Base-by-base conservation (phyloP, 2,797 vertebrate species). In the Hydrolagus colliei region DNA sequence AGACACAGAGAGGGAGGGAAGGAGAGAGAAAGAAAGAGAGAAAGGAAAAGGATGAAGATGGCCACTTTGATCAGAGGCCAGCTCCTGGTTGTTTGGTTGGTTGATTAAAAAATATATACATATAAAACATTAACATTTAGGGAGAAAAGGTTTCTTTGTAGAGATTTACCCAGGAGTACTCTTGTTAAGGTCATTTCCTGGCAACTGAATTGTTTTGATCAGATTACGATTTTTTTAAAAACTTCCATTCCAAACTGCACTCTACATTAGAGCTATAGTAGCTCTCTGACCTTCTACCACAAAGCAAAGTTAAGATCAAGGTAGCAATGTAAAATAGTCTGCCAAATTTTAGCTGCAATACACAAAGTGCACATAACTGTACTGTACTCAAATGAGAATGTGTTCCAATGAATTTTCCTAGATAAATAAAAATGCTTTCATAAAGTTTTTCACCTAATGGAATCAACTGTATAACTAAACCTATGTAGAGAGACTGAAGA, bases 391-490 rank as follows among this genome's bases (percentile, higher is more conserved):
- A 84, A 71, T 41, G 78, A 12, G 63, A 84, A 18, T 27, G 27
- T 71, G 63, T 84, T 84, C 79, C 79, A 68, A 63, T 41, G 79
- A 84, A 84, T 35, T 20, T 71, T 84, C 52, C 79, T 84, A 84
- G 27, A 27, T 35, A 71, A 77, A 84, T 82, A 82, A 82, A 52
- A 52, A 52, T 52, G 41, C 41, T 52, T 52, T 52, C 2, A 52
- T 52, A 52, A 52, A 52, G 41, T 52, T 52, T 52, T 52, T 52
- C 41, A 11, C 71, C 65, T 52, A 84, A 84, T 41, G 71, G 79
- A 84, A 84, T 84, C 79, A 84, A 71, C 79, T 84, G 65, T 84
- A 68, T 84, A 84, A 20, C 68, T 71, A 52, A 27, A 67, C 78
- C 32, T 79, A 32, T 9, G 22, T 65, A 20, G 11, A 84, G 79